Conservation (phyloP, 2,113 vertebrate genomes). For the Cynoglossus semilaevis region DNA sequence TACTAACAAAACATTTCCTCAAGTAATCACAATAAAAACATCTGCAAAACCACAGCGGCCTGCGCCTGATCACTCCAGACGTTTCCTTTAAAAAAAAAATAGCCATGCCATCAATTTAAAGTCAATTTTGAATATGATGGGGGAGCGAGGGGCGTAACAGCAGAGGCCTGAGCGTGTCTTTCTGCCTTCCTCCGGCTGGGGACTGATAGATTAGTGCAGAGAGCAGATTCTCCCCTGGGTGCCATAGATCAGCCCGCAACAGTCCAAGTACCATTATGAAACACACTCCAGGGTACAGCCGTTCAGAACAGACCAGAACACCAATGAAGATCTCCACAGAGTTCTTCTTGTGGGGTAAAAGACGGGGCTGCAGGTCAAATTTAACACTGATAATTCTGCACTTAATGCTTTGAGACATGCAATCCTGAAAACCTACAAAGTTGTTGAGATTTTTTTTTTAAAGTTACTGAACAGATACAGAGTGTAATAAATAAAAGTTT, state of each 20-base stretch:
- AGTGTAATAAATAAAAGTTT: background rate
- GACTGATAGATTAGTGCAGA: slow-evolving; percentile 72
- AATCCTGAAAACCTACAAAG: background rate
- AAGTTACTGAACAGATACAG: slow-evolving; percentile 7
- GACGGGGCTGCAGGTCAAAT: slow-evolving; percentile 26
- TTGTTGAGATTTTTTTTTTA: background rate
- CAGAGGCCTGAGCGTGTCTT: slow-evolving; percentile 58
- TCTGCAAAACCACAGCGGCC: slow-evolving; percentile 55
- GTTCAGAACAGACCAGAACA: slow-evolving; percentile 68
- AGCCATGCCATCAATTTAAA: slow-evolving; percentile 47
- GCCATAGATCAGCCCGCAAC: slow-evolving; percentile 66
- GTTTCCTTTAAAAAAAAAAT: slow-evolving; percentile 31
- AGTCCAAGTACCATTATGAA: slow-evolving; percentile 67
- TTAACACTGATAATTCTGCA: slow-evolving; percentile 34
- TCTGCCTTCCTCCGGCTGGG: slow-evolving; percentile 56
- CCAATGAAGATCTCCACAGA: slow-evolving; percentile 56
- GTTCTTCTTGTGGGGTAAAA: slow-evolving; percentile 67
- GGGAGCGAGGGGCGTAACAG: slow-evolving; percentile 44
- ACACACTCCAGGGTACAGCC: slow-evolving; percentile 68
- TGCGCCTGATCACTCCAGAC: slow-evolving; percentile 59
- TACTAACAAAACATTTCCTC: slow-evolving; percentile 74
- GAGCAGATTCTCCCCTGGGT: slow-evolving; percentile 67
- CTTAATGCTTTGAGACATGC: slow-evolving; percentile 15
- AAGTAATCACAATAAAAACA: slow-evolving; percentile 75
- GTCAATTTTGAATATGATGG: slow-evolving; percentile 62